Evolutionary conservation across 2,888 invertebrate species (phyloP).

Genomic region (Perdita meconis): DNA sequence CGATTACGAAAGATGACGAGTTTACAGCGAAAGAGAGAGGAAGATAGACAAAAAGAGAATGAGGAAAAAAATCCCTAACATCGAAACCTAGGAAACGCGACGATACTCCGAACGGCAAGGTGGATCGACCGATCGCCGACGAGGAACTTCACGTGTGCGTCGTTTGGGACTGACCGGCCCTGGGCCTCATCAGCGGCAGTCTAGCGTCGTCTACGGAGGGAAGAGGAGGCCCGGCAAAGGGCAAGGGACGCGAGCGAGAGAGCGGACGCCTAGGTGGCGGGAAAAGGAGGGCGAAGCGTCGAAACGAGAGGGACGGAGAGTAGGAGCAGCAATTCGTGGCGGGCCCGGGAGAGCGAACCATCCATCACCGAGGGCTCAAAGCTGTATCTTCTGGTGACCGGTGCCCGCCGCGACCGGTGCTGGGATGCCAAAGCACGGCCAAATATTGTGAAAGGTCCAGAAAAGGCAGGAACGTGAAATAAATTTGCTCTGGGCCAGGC

Average conservation of each 20-base stretch:
- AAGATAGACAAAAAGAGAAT: too few species aligned
- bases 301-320: constrained; percentile 49
- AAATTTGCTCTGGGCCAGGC: constrained; percentile 77
- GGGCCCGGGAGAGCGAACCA: constrained; percentile 75
- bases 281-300: constrained; percentile 32
- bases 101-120: constrained; percentile 19
- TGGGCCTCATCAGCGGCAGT: constrained; percentile 61
- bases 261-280: constrained; percentile 1
- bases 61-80: too few species aligned
- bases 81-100: too few species aligned
- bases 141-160: constrained; percentile 46
- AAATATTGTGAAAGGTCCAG: constrained; percentile 85
- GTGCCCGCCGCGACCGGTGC: constrained; percentile 71
- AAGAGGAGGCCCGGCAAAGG: constrained; percentile 59
- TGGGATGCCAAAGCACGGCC: constrained; percentile 80
- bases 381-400: constrained; percentile 79
- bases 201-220: constrained; percentile 67
- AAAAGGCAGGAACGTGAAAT: constrained; percentile 83
- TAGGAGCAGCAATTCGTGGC: constrained; percentile 68
- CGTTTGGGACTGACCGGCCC: constrained; percentile 62
- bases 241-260: constrained; percentile 46
- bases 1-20: not conserved
- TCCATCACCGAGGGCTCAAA: constrained; percentile 82
- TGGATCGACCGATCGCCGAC: constrained; percentile 39
- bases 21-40: not conserved